phyloP scores from a whole-genome alignment of 2,888 invertebrate species.

The Cancer borealis region DNA sequence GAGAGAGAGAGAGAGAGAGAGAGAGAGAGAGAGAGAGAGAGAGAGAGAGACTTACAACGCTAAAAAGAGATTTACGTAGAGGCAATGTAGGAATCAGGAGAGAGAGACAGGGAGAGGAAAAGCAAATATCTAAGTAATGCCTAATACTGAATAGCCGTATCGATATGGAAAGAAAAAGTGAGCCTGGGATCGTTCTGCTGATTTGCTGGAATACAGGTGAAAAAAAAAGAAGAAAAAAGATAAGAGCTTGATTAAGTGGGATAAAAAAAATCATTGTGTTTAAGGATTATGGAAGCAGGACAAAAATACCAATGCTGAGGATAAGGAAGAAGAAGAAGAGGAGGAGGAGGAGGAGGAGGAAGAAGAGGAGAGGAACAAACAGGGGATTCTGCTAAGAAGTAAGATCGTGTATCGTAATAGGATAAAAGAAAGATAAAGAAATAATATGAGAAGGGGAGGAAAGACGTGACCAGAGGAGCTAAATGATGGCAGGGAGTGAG shows the following conservation, averaged over 20 bases:
- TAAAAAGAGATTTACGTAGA: not conserved
- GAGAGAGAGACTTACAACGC: too few relatives aligned
- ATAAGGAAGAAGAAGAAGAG: not conserved
- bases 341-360: not conserved
- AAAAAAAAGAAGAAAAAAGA: not conserved
- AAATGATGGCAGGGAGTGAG: not conserved
- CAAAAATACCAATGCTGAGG: not conserved
- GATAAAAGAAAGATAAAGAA: slow-evolving; percentile 9
- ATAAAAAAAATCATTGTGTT: not conserved
- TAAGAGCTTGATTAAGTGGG: not conserved
- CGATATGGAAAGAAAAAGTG: not conserved
- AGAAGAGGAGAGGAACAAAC: not conserved
- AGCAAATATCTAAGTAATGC: not conserved
- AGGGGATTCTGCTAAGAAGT: not conserved
- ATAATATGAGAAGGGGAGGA: not conserved
- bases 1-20: too few relatives aligned
- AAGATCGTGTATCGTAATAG: not conserved
- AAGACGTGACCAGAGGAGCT: not conserved
- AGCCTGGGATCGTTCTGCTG: not conserved
- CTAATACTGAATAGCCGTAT: not conserved
- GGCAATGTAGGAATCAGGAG: not conserved
- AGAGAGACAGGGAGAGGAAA: not conserved
- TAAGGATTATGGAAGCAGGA: not conserved
- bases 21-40: too few relatives aligned
- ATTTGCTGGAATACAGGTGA: too few relatives aligned